Evolutionary conservation across 2,888 invertebrate species (phyloP), one percentile per base, ranked within the genome.

Genomic region (Agriopis aurantiaria): DNA sequence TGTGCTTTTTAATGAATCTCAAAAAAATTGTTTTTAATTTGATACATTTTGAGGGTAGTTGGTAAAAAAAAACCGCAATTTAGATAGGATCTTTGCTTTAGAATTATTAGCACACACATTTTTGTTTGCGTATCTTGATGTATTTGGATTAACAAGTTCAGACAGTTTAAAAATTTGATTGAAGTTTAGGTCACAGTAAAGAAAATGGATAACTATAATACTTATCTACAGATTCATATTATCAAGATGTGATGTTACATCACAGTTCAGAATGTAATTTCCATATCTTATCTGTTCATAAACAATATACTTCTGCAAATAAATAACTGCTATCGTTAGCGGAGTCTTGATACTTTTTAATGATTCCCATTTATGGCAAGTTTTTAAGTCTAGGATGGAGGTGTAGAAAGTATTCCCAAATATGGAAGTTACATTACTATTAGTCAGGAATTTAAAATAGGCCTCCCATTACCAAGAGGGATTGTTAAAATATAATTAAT

Each of bases 401-500:
- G 69, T 71, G 71, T 78, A 77, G 76, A 78, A 78, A 73, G 75
- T 46, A 51, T 48, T 55, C 33, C 84, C 10, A 23, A 51, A 59
- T 66, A 90, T 90, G 91, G 91, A 91, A 90, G 84, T 91, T 90
- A 88, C 89, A 89, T 88, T 82, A 69, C 8, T 33, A 59, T 49
- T 48, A 43, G 43, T 43, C 55, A 65, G 52, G 58, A 65, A 69
- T 68, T 65, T 74, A 40, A 76, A 74, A 68, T 67, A 71, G 71
- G 66, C 51, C 33, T 83, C 80, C 80, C 78, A 78, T 78, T 90
- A 91, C 91, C 91, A 92, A 91, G 92, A 92, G 91, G 92, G 91
- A 92, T 90, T 83, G 73, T 79, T 80, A 80, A 79, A 79, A 77
- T 66, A 81, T 75, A 72, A 17, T 11, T 70, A 80, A 80, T 83